These are phyloP conservation scores for Pogonocichla stellata DNA, from an alignment of 2,113 vertebrate species.

Conservation along the genomic window DNA sequence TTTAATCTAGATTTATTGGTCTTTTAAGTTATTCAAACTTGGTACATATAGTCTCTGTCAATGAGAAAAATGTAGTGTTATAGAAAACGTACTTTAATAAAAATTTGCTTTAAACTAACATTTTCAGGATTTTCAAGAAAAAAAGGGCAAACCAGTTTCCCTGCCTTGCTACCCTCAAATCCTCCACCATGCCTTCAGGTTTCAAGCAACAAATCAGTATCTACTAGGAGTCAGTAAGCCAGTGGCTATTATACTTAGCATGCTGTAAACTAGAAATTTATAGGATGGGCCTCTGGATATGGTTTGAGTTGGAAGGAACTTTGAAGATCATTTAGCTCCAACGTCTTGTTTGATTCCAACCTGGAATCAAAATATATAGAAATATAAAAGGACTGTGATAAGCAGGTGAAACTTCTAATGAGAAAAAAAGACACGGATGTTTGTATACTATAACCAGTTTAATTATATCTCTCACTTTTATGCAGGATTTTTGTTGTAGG, in stretches of 20 bases:
- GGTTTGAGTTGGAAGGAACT: not conserved
- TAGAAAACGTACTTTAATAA: not conserved
- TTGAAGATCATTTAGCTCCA: not conserved
- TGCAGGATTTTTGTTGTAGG: not conserved
- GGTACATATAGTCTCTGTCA: not conserved
- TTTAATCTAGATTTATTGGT: not conserved
- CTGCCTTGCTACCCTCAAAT: not conserved
- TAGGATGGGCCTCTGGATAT: not conserved
- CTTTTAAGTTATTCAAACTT: not conserved
- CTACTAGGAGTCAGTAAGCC: not conserved
- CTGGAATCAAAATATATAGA: not conserved
- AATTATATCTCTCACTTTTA: not conserved
- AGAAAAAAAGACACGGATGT: not conserved
- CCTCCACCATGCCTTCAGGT: not conserved
- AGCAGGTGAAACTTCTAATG: not conserved
- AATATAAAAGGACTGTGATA: not conserved
- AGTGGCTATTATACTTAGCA: not conserved
- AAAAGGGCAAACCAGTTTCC: not conserved
- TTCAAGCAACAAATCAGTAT: not conserved
- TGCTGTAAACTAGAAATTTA: not conserved
- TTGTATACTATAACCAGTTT: not conserved
- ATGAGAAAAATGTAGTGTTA: not conserved
- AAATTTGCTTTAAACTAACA: not conserved
- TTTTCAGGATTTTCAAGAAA: not conserved
- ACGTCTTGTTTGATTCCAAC: no score